Percentiles rank a stretch among this genome's conserved stretches.
Conservation (phyloP, 2,113 vertebrate species). For the Anarrhichthys ocellatus region DNA sequence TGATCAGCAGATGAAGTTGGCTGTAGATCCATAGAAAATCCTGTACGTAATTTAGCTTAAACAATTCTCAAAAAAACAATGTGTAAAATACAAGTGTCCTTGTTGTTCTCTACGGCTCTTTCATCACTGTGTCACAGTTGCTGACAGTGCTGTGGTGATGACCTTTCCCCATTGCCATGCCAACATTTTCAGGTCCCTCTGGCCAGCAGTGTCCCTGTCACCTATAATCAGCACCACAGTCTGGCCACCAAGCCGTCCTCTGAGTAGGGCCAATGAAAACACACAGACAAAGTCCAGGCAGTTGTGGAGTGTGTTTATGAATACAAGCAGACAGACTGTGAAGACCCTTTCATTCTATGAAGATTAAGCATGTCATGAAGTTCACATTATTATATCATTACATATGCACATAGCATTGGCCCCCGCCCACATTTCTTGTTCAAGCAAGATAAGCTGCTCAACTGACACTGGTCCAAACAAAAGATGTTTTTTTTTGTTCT, state of each 20-base stretch:
- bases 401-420: neutral
- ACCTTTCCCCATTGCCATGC: slow-evolving; percentile 78
- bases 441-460: neutral
- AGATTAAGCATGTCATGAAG: slow-evolving; percentile 15
- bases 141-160: slow-evolving; percentile 71
- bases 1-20: neutral
- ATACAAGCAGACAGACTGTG: slow-evolving; percentile 20
- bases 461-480: no score
- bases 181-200: slow-evolving; percentile 69
- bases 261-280: slow-evolving; percentile 50
- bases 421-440: neutral
- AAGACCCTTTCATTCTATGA: slow-evolving; percentile 7
- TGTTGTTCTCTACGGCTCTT: slow-evolving; percentile 63
- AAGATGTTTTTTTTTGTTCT: neutral
- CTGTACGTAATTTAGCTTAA: neutral
- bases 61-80: neutral
- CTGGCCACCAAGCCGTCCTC: slow-evolving; percentile 57
- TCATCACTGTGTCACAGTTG: slow-evolving; percentile 60
- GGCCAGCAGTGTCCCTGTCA: slow-evolving; percentile 81
- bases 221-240: slow-evolving; percentile 69
- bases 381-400: slow-evolving; percentile 19
- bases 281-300: slow-evolving; percentile 41
- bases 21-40: neutral
- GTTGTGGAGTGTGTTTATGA: slow-evolving; percentile 38
- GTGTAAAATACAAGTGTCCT: slow-evolving; percentile 26